Base-by-base conservation (phyloP, 1,140 invertebrate species). In the Andrena cerasifolii region DNA sequence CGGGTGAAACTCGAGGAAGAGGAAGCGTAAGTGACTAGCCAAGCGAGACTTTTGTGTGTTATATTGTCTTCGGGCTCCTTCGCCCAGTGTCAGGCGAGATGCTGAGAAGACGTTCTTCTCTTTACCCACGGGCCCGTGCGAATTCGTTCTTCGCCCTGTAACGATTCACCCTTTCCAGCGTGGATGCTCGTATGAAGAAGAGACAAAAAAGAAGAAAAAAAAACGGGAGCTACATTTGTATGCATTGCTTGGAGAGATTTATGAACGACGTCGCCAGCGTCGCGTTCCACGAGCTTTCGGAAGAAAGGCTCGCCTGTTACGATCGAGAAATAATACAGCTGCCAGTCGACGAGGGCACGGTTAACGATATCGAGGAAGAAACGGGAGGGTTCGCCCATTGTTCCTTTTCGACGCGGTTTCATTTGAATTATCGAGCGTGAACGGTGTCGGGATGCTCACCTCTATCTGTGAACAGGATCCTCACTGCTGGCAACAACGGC, bases 21-120 rank as follows among this genome's bases (percentile, higher is more conserved):
- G 82, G 82, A 83, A 83, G 76, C 82, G 82, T 83, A 83, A 83
- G 68, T 83, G 82, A 83, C 82, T 83, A 70, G 80, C 80, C 80
- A 83, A 83, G 63, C 82, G 80, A 65, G 80, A 65, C 80, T 83
- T 83, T 75, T 58, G 36, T 40, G 75, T 74, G 80, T 83, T 83
- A 83, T 79, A 83, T 83, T 83, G 61, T 83, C 82, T 83, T 83
- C 47, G 70, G 63, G 45, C 51, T 65, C 33, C 24, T 68, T 8
- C 40, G 36, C 3, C 36, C 24, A 12, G 43, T 45, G 31, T 61
- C 12, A 24, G 7, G 8, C 31, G 65, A 40, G 24, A 36, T n/a
- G 6, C 43, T 12, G 21, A 4, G 65, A 45, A 40, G 33, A 61
- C 58, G 21, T 10, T 36, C 58, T 68, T 14, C n/a, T 16, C 36